Base-by-base conservation (phyloP, 1,140 invertebrate species). In the Luehdorfia chinensis region DNA sequence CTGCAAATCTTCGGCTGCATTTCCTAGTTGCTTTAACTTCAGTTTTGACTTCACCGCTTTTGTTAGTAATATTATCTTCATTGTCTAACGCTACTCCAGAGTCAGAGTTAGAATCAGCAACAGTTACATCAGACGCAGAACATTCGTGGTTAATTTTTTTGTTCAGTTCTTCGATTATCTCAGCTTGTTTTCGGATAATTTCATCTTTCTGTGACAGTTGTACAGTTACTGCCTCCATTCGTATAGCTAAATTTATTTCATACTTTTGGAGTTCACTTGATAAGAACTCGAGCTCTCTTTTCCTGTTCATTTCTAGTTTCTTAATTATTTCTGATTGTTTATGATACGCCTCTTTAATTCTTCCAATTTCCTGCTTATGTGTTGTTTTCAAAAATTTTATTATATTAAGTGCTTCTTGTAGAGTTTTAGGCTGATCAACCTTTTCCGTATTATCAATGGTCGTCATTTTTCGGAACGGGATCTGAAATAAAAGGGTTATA, bases 61-160 rank as follows among this genome's bases (percentile, higher is more conserved):
- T 37, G 30, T 27, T 43, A 9, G n/a, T 16, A 19, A 51, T 47
- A 30, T 36, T 74, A 14, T 85, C 75, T 13, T 85, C 77, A 37
- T 67, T 66, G 28, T 81, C 81, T 58, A 85, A 66, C 12, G 69
- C 81, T 33, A 85, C 55, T 31, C 81, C 81, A 9, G 81, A 85
- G 50, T 85, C 81, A 43, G 81, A 85, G 66, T 85, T 85, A 0
- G 78, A 85, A 59, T 85, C 78, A 1, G 76, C 53, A 23, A 84
- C 65, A 18, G 50, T 64, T 33, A 85, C 77, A 61, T 84, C 72
- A 19, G 81, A 77, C 8, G 73, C 48, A 23, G 44, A 50, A 16
- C 56, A 52, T 43, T 71, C 71, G 2, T 60, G 37, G 50, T 69
- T 69, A 12, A 84, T 45, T 47, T 81, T 77, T 37, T 60, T 63